Evolutionary conservation across 2,888 invertebrate genomes (phyloP).

Genomic region (Teleogryllus oceanicus): DNA sequence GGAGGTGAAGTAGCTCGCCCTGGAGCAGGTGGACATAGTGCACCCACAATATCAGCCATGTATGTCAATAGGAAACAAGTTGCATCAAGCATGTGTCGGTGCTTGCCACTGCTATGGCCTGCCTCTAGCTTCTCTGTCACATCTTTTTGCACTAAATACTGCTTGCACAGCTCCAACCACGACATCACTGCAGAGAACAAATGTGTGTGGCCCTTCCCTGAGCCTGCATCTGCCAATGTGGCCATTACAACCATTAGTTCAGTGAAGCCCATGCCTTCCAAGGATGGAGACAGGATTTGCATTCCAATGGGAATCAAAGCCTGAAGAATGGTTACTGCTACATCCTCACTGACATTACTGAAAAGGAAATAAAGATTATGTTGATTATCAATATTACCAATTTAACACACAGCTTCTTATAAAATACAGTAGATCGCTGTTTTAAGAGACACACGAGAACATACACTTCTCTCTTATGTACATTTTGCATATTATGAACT

Average conservation of each 20-base stretch:
- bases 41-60: constrained; percentile 69
- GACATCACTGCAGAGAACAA: constrained; percentile 75
- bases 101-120: constrained; percentile 49
- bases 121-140: constrained; percentile 55
- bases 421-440: too few species aligned
- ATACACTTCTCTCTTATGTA: too few species aligned
- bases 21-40: constrained; percentile 49
- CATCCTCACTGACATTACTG: constrained; percentile 58
- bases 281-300: constrained; percentile 59
- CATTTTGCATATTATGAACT: too few species aligned
- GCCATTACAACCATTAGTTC: constrained; percentile 76
- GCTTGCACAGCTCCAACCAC: constrained; percentile 72
- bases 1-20: constrained; percentile 62
- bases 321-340: constrained; percentile 62
- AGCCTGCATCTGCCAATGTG: constrained; percentile 79
- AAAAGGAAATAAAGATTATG: constrained; percentile 31
- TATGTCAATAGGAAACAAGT: constrained; percentile 82
- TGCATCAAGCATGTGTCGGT: constrained; percentile 62
- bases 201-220: constrained; percentile 73
- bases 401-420: too few species aligned
- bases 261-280: constrained; percentile 71
- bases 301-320: constrained; percentile 72
- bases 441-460: too few species aligned
- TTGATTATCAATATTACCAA: too few species aligned
- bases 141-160: constrained; percentile 57